Base-by-base conservation (phyloP, 2,113 vertebrate genomes). In the Varanus salvator region DNA sequence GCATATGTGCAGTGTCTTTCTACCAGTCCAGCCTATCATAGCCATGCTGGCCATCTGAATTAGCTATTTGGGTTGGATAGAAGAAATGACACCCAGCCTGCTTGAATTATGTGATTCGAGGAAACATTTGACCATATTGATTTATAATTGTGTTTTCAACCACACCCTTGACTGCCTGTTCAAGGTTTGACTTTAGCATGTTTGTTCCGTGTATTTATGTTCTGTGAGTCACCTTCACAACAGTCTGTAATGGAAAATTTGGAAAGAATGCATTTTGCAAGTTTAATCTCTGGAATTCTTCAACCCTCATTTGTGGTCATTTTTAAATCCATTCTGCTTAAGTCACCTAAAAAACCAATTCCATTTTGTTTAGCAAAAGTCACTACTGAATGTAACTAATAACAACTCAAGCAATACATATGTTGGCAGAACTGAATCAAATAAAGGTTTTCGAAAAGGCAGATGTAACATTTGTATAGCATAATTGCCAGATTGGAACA, bases 151-250 rank as follows among this genome's bases (percentile, higher is more conserved):
- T 86, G 44, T 75, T 91, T 92, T 77, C 44, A 69, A 93, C 93
- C 92, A 83, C 80, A 90, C 87, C 80, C 89, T 86, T 84, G 88
- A 85, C 84, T 60, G 93, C 38, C 93, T 83, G 92, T 93, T 92
- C 82, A 94, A 0, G 5, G 92, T 91, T 44, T 90, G 90, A 38
- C 38, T 92, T 80, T 25, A 25, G 60, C 83, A 90, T 91, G 93
- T 90, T 92, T 93, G 92, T 91, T 91, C 91, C 82, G 71, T 78
- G 88, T 91, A 92, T 85, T 87, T 82, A 34, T 94, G 92, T 89
- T 96, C 94, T 94, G 92, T 95, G 95, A 96, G 93, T 95, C 96
- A 96, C 93, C 94, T 95, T 95, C 92, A 92, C 71, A 93, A 90
- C 80, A 93, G 84, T 90, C 91, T 93, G 90, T 91, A 90, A 94